These are phyloP conservation scores for Oophaga sylvatica DNA, from an alignment of 2,797 vertebrate genomes.

Conservation along the genomic window DNA sequence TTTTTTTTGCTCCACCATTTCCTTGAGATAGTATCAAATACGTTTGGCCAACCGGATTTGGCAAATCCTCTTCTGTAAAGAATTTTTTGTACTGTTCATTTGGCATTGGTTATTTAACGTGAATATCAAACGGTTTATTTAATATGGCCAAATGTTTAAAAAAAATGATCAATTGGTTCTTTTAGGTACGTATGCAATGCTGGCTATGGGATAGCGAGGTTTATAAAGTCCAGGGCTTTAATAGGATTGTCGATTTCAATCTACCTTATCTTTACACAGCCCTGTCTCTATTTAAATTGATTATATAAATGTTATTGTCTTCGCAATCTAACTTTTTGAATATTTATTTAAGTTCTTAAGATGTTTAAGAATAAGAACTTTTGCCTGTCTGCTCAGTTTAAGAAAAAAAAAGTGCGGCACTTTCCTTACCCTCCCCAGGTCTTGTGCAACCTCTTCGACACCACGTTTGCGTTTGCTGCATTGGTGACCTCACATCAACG, in stretches of 20 bases:
- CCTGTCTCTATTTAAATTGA: background rate
- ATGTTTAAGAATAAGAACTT: too few species aligned
- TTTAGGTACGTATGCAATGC: slow-evolving; percentile 70
- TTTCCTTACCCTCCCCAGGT: too few species aligned
- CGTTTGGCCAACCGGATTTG: slow-evolving; percentile 73
- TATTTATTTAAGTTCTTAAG: slow-evolving; percentile 41
- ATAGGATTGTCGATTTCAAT: background rate
- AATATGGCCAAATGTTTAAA: slow-evolving; percentile 70
- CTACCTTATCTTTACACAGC: background rate
- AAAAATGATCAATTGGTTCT: slow-evolving; percentile 66
- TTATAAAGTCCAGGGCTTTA: slow-evolving; percentile 63
- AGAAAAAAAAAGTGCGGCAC: too few species aligned
- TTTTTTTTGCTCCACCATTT: slow-evolving; percentile 64
- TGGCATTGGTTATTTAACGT: slow-evolving; percentile 74
- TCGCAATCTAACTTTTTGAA: background rate
- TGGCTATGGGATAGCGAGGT: slow-evolving; percentile 68
- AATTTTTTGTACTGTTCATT: slow-evolving; percentile 71
- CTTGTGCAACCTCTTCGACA: too few species aligned
- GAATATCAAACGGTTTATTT: slow-evolving; percentile 68
- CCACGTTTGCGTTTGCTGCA: too few species aligned
- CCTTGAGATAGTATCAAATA: slow-evolving; percentile 71
- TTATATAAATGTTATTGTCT: slow-evolving; percentile 16
- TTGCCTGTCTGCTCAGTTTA: too few species aligned
- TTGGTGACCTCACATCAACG: too few species aligned
- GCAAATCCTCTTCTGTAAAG: slow-evolving; percentile 66